A percentile compares a stretch with the other conserved stretches of the same genome.
Conservation (phyloP, 2,888 invertebrate species). For the Seira ritae region DNA sequence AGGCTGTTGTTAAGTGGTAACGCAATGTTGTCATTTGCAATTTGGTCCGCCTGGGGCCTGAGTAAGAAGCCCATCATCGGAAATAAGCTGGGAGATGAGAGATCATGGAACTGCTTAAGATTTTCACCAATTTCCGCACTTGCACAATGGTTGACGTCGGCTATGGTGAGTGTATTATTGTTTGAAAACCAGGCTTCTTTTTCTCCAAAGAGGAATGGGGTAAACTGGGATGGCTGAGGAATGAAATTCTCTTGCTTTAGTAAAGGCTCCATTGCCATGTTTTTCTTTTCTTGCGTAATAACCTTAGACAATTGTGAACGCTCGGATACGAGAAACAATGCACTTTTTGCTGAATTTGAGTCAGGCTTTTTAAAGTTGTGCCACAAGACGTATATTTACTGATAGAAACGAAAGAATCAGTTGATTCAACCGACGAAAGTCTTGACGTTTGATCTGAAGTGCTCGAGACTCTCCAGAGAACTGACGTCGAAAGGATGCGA, state of each 20-base stretch:
- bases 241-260: conserved; percentile 35
- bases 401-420: neutral
- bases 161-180: neutral
- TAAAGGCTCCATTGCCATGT: conserved; percentile 51
- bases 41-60: conserved; percentile 1
- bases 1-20: neutral
- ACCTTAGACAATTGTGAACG: neutral
- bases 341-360: no score
- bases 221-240: neutral
- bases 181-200: neutral
- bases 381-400: no score
- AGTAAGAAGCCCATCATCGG: conserved; percentile 54
- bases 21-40: neutral
- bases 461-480: conserved; percentile 26
- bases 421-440: neutral
- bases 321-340: neutral
- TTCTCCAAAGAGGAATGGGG: neutral
- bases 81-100: conserved; percentile 26
- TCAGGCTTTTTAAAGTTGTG: no score
- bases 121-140: conserved; percentile 22
- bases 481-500: conserved; percentile 43
- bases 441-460: conserved; percentile 21
- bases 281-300: neutral
- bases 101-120: conserved; percentile 33
- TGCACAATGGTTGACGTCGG: neutral